phyloP scores from a whole-genome alignment of 1,140 invertebrate genomes.

The Acromyrmex echinatior region DNA sequence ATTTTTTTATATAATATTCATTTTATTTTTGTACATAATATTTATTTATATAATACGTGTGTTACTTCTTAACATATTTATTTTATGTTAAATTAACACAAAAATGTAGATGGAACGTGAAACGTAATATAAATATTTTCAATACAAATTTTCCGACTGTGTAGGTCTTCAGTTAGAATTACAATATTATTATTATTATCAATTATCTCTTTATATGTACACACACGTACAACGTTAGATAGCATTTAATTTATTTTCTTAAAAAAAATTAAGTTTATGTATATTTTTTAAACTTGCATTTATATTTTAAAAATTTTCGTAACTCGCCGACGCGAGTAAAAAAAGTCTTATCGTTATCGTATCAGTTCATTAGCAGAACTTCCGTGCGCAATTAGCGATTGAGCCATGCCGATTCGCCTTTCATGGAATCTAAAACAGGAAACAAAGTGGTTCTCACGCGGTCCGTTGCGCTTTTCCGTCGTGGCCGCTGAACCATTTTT shows the following conservation, averaged over 20 bases:
- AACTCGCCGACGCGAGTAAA: not conserved
- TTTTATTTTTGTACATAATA: too few relatives aligned
- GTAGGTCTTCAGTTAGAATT: not conserved
- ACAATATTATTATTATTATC: not conserved
- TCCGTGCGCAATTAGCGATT: slow-evolving; percentile 34
- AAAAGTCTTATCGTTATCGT: not conserved
- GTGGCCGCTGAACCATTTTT: slow-evolving; percentile 64
- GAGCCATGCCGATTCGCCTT: slow-evolving; percentile 28
- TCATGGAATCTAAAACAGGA: slow-evolving; percentile 22
- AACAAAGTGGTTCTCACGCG: slow-evolving; percentile 56
- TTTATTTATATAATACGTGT: too few relatives aligned
- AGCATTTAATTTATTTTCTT: not conserved
- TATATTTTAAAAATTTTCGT: too few relatives aligned
- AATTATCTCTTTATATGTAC: not conserved
- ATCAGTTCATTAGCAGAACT: slow-evolving; percentile 28
- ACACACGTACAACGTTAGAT: not conserved
- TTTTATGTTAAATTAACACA: too few relatives aligned
- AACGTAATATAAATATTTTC: too few relatives aligned
- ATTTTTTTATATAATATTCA: too few relatives aligned
- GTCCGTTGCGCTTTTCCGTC: slow-evolving; percentile 40
- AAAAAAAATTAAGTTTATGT: not conserved
- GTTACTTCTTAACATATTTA: too few relatives aligned
- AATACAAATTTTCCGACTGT: too few relatives aligned
- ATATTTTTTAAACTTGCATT: not conserved
- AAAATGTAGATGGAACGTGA: too few relatives aligned